Percentiles rank a stretch among this genome's conserved stretches.
Conservation (phyloP, 2,888 invertebrate species). For the Lordiphosa andalusiaca region DNA sequence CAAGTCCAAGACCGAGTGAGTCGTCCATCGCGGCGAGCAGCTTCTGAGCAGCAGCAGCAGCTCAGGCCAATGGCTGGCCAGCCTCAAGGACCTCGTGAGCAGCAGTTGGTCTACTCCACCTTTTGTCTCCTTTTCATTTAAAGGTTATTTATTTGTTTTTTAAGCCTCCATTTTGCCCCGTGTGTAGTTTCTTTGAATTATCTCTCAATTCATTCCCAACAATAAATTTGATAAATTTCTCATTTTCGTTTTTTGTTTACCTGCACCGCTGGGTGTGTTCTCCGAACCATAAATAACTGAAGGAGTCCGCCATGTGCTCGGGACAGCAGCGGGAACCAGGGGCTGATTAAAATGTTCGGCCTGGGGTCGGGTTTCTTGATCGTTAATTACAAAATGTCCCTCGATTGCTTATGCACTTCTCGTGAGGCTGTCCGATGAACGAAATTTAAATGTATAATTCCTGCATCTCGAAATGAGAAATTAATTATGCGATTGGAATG, state of each 20-base stretch:
- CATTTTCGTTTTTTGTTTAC: slow-evolving; percentile 49
- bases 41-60: slow-evolving; percentile 31
- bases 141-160: slow-evolving; percentile 60
- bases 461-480: slow-evolving; percentile 43
- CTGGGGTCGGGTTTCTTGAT: slow-evolving; percentile 53
- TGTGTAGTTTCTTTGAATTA: slow-evolving; percentile 72
- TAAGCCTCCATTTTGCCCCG: slow-evolving; percentile 59
- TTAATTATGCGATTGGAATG: slow-evolving; percentile 44
- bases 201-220: slow-evolving; percentile 68
- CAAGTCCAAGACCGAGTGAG: slow-evolving; percentile 23
- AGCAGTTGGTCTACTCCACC: slow-evolving; percentile 27
- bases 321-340: slow-evolving; percentile 6
- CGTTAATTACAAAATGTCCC: slow-evolving; percentile 53
- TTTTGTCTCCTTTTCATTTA: slow-evolving; percentile 36
- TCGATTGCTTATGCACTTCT: slow-evolving; percentile 30
- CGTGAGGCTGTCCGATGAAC: slow-evolving; percentile 24
- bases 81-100: slow-evolving; percentile 22
- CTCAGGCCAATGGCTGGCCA: slow-evolving; percentile 37
- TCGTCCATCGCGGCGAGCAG: slow-evolving; percentile 23
- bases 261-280: slow-evolving; percentile 55
- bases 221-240: slow-evolving; percentile 73
- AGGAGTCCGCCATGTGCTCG: slow-evolving; percentile 42
- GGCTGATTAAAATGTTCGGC: slow-evolving; percentile 65
- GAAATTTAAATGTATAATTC: slow-evolving; percentile 60
- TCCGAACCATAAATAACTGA: slow-evolving; percentile 58